Conservation (phyloP, 2,888 invertebrate genomes). For the Philereme vetulata region DNA sequence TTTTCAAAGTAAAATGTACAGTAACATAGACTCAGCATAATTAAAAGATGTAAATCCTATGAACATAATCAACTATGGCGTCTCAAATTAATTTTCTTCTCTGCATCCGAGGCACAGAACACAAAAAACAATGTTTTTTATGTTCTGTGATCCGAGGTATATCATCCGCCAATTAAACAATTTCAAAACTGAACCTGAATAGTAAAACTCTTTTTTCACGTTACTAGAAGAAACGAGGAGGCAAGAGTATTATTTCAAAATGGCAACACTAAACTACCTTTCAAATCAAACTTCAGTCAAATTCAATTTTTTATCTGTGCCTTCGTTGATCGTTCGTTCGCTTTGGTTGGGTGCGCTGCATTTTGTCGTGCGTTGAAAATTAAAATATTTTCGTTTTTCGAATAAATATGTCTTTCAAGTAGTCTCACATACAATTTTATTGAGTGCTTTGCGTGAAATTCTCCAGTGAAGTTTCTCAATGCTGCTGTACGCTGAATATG, state of each 20-base stretch:
- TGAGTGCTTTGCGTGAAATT: constrained; percentile 66
- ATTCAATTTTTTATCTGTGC: constrained; percentile 49
- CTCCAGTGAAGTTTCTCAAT: constrained; percentile 73
- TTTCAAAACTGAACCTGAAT: neutral
- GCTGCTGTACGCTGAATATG: constrained; percentile 86
- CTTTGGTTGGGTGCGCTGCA: constrained; percentile 75
- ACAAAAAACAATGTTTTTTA: no score
- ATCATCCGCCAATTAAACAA: no score
- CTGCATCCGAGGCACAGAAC: no score
- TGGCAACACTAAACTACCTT: constrained; percentile 22
- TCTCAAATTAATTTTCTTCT: no score
- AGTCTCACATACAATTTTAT: constrained; percentile 56
- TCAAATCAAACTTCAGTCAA: constrained; percentile 35
- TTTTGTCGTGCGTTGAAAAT: constrained; percentile 68
- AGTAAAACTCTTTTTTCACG: neutral
- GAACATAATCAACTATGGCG: no score
- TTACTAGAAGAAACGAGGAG: neutral
- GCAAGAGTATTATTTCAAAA: constrained; percentile 2
- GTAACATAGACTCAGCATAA: no score
- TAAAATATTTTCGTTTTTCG: constrained; percentile 65
- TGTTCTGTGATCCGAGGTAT: no score
- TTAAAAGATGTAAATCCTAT: no score
- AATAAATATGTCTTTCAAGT: constrained; percentile 52
- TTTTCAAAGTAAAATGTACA: no score
- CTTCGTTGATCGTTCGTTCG: constrained; percentile 60